These are phyloP conservation scores for Platichthys flesus DNA, from an alignment of 2,113 vertebrate species.

Conservation along the genomic window DNA sequence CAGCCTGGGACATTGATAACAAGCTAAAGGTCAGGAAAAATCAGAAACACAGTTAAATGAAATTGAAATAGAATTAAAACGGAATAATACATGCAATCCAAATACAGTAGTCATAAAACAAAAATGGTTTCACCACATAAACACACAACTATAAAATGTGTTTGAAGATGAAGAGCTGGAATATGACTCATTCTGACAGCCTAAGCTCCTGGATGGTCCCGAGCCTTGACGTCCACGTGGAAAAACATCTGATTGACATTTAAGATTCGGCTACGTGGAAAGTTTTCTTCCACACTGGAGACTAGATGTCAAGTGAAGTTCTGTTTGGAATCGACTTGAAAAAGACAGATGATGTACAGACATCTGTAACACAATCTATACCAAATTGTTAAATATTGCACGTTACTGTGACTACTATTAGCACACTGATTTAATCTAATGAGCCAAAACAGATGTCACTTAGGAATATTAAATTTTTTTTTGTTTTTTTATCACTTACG, in stretches of 20 bases:
- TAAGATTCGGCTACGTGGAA: conserved; percentile 42
- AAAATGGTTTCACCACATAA: conserved; percentile 35
- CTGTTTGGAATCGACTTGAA: background rate
- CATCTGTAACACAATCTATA: background rate
- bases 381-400: background rate
- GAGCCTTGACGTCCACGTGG: conserved; percentile 30
- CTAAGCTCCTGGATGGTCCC: conserved; percentile 44
- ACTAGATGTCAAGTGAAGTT: conserved; percentile 38
- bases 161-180: conserved; percentile 33
- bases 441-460: background rate
- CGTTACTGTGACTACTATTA: background rate
- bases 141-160: conserved; percentile 25
- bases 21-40: background rate
- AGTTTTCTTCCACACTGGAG: conserved; percentile 31
- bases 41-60: background rate
- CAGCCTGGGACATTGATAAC: background rate
- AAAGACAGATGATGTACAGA: conserved; percentile 14
- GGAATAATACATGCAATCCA: background rate
- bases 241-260: conserved; percentile 55
- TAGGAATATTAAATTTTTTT: no score
- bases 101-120: conserved; percentile 45
- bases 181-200: conserved; percentile 51
- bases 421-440: background rate
- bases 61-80: conserved; percentile 17
- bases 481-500: no score